Base-by-base conservation (phyloP, 2,888 invertebrate genomes). In the Aspidiotus rigidus region DNA sequence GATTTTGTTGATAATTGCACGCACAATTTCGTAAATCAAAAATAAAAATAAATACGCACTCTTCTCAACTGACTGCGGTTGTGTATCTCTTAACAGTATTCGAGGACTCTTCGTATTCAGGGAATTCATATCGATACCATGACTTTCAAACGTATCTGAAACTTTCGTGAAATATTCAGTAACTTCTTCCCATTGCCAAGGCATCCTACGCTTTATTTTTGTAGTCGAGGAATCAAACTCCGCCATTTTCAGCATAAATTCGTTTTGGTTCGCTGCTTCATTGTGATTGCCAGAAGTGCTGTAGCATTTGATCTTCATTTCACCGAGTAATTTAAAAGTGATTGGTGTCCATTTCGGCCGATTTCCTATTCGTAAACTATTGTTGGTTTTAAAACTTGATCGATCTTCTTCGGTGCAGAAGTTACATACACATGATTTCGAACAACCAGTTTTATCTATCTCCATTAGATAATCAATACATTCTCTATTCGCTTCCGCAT, bases 401-500 rank as follows among this genome's bases (percentile, higher is more conserved):
- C 28, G 67, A 59, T 67, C 59, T 28, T 60, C 67, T 13, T 57
- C 67, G 17, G 42, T 67, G 39, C 67, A 67, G 7, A 56, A 67
- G 15, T 17, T 53, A 15, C 67, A 67, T 39, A 60, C 60, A 28
- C 67, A 67, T 1, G 59, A 49, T 49, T 59, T 57, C 28, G 28
- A 17, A 40, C 67, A 67, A 17, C 67, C 67, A 9, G 28, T 67
- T 60, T 15, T 59, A 15, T 67, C 67, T 11, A 67, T 44, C 49
- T 67, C 67, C 16, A 67, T 11, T 9, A 67, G 3, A 16, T 67
- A 67, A 1, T n/a, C 0, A n/a, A 13, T 49, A 28, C 28, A 28
- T 13, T 13, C 5, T 54, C 56, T 17, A 10, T 53, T 40, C 59
- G 42, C 39, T 6, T 49, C 49, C 9, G 67, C 67, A 40, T 67